Evolutionary conservation across 2,888 invertebrate genomes (phyloP), one percentile per base, ranked within the genome.

Genomic region (Caradrina clavipalpis): DNA sequence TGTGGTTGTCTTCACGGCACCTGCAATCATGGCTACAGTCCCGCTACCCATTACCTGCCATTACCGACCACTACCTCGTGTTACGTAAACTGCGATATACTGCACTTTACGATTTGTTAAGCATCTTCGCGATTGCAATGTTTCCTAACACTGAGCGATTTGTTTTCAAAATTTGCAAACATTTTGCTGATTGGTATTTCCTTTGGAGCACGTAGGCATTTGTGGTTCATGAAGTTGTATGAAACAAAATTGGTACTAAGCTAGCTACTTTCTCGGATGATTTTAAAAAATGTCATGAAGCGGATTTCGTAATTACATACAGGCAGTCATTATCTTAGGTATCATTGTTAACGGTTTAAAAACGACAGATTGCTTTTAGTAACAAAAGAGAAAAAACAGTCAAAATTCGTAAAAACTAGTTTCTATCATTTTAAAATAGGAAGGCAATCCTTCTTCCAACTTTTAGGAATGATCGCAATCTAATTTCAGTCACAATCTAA

Each of bases 71-170:
- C 76, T 61, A 67, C 76, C 60, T 78, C 75, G 78, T 62, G 69
- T 88, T 85, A 85, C 82, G 80, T 79, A 80, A 86, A 80, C 61
- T 80, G 58, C 73, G 61, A 83, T 79, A 80, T 73, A 73, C 78
- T 72, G 72, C 74, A 77, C 73, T 86, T 85, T 84, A 64, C 76
- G 80, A 86, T 86, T 88, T 84, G 82, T 60, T 68, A 84, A 80
- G 82, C 84, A 69, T 87, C 80, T 77, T 80, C 73, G 64, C 73
- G 68, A 73, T 76, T 64, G 63, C 50, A 49, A 53, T 69, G 71
- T 72, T 83, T 69, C 51, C 47, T 65, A 76, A 82, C 65, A 60
- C 13, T 45, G 45, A 13, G 15, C 51, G 65, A 80, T 80, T 81
- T 84, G 81, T 81, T 86, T 79, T 76, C 35, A 61, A 79, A 81